Evolutionary conservation across 2,113 vertebrate genomes (phyloP).

Genomic region (Eira barbara): DNA sequence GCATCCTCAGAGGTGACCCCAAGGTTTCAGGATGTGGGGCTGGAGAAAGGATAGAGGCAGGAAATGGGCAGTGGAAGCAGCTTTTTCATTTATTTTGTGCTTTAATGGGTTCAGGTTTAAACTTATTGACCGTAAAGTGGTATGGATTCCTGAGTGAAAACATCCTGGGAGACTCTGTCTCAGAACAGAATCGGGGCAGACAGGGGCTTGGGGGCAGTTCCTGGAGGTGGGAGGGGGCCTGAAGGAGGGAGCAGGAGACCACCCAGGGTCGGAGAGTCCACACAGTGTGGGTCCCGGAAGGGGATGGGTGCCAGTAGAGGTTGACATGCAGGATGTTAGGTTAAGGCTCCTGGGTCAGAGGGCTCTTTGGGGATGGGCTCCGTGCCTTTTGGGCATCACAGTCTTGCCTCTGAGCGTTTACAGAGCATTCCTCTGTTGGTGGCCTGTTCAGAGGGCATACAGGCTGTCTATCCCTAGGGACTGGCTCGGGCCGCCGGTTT

Average conservation of each 20-base stretch:
- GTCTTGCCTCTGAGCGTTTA: neutral
- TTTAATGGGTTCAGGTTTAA: neutral
- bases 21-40: neutral
- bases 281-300: no score
- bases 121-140: neutral
- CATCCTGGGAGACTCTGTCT: neutral
- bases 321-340: no score
- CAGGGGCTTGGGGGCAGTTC: neutral
- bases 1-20: fast-evolving
- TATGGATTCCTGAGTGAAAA: neutral
- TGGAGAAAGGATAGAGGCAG: neutral
- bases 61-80: neutral
- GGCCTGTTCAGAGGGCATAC: neutral
- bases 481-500: fast-evolving
- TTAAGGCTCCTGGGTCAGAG: neutral
- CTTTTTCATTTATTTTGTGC: neutral
- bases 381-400: neutral
- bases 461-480: neutral
- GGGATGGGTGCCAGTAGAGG: fast-evolving
- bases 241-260: neutral
- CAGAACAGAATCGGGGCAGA: neutral
- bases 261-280: fast-evolving
- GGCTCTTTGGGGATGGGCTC: fast-evolving
- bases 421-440: neutral
- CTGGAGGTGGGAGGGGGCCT: neutral